Conservation (phyloP, 2,797 vertebrate species). For the Molothrus aeneus region DNA sequence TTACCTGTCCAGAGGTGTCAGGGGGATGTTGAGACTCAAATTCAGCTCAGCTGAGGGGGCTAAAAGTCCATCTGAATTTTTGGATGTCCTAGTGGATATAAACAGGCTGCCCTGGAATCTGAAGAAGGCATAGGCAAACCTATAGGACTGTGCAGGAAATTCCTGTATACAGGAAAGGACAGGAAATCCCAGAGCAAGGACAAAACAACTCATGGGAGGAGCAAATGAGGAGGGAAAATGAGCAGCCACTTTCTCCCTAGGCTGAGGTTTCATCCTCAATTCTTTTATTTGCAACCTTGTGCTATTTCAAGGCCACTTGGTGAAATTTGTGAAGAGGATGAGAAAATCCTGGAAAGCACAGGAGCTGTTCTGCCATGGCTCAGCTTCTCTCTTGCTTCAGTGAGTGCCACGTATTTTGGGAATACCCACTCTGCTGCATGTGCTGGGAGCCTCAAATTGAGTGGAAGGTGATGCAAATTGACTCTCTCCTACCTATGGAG, state of each 20-base stretch:
- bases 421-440: neutral
- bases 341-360: neutral
- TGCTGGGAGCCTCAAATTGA: neutral
- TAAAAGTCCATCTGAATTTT: neutral
- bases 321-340: neutral
- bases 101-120: neutral
- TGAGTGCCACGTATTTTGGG: neutral
- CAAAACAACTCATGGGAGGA: neutral
- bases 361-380: neutral
- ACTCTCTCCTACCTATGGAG: neutral
- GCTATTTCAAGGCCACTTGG: neutral
- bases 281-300: neutral
- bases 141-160: slow-evolving; percentile 25
- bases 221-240: neutral
- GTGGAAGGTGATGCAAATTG: neutral
- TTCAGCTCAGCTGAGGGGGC: neutral
- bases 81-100: neutral
- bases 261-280: neutral
- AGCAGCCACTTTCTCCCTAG: neutral
- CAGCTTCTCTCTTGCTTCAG: neutral
- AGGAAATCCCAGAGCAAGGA: neutral
- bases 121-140: neutral
- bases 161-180: neutral
- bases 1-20: neutral
- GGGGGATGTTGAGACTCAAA: neutral